Evolutionary conservation across 1,140 invertebrate species (phyloP), one percentile per base, ranked within the genome.

Genomic region (Papilio polytes): DNA sequence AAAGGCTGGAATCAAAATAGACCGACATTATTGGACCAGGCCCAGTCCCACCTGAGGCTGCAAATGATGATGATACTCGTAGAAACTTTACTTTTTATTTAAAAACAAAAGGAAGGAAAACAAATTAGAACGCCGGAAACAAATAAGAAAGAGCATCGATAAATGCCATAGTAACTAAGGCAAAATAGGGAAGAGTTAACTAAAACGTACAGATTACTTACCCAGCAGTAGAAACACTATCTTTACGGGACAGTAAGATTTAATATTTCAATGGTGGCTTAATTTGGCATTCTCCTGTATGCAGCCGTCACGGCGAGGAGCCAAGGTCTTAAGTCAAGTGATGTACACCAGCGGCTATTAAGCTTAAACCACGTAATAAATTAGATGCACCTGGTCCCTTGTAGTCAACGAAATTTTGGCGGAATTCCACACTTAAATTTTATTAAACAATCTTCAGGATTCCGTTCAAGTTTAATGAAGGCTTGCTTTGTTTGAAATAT

Each of bases 271-370:
- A 63, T 78, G 31, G 56, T 18, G 53, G 77, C 77, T 78, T 78
- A 78, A 78, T 78, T 78, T 78, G 22, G 56, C 31, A 78, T 78
- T 78, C 77, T 56, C 44, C 74, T 77, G 22, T 51, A 76, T 56
- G 74, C 77, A 66, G 56, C 36, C n/a, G 77, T 78, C 77, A 78
- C 77, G 77, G 77, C 56, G 56, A 63, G 77, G 77, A 78, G 77
- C 77, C 77, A 78, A 78, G 59, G 77, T 78, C 77, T 78, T 78
- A 78, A 78, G 77, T 78, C 77, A 78, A 66, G 77, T 78, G 77
- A 78, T 78, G 77, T 78, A 78, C 77, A 78, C 77, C 77, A 66
- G 41, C 36, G 59, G 59, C 77, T 41, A 78, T 78, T 78, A 78
- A 78, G 77, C 56, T 78, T 78, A 66, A 78, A 78, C 77, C 77